phyloP scores from a whole-genome alignment of 2,888 invertebrate species.

The Sicus ferrugineus region DNA sequence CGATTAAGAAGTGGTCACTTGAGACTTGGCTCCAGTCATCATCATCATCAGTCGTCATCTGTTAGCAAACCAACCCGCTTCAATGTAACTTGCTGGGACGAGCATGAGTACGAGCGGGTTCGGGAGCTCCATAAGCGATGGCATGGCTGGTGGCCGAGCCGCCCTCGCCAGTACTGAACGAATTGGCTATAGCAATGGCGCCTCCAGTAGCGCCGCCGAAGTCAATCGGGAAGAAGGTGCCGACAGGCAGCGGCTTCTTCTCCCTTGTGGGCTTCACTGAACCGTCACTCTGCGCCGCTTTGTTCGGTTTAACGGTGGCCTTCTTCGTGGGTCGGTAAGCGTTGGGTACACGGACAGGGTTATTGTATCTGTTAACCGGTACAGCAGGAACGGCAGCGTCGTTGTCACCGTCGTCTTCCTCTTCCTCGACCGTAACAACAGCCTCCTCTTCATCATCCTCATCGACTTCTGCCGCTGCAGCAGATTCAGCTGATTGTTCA shows the following conservation, averaged over 20 bases:
- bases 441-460: conserved; percentile 50
- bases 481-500: conserved; percentile 55
- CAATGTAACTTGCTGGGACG: conserved; percentile 55
- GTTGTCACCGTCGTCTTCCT: conserved; percentile 51
- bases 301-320: conserved; percentile 41
- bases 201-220: conserved; percentile 63
- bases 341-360: conserved; percentile 53
- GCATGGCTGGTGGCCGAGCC: conserved; percentile 64
- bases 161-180: conserved; percentile 64
- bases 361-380: too few species aligned
- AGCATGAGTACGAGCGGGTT: conserved; percentile 53
- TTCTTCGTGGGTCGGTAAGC: conserved; percentile 56
- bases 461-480: conserved; percentile 48
- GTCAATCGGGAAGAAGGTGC: conserved; percentile 63
- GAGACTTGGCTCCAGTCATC: too few species aligned
- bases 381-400: conserved; percentile 47
- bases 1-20: too few species aligned
- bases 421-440: conserved; percentile 48
- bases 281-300: conserved; percentile 39
- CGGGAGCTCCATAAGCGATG: conserved; percentile 63
- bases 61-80: too few species aligned
- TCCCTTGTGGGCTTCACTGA: conserved; percentile 44
- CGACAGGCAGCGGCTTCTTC: conserved; percentile 55
- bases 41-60: too few species aligned
- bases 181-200: conserved; percentile 65